Evolutionary conservation across 2,797 vertebrate genomes (phyloP).

Genomic region (Pseudocheirus occidentalis): DNA sequence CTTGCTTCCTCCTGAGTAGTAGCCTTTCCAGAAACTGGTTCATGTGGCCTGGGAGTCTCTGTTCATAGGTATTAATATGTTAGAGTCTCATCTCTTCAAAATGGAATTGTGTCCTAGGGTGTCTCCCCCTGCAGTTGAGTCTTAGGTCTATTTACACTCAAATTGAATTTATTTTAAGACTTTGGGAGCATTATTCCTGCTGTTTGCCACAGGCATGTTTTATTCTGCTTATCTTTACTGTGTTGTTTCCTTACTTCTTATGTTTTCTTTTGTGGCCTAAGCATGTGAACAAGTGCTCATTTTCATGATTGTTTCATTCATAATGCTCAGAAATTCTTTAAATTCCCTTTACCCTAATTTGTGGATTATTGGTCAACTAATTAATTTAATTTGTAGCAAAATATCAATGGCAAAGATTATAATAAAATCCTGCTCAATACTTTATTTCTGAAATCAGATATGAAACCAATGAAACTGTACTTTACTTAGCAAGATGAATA

Average conservation of each 20-base stretch:
- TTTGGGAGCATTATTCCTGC: not conserved
- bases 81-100: not conserved
- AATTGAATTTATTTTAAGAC: not conserved
- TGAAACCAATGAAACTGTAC: constrained; percentile 21
- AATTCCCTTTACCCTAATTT: constrained; percentile 61
- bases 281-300: constrained; percentile 62
- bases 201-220: not conserved
- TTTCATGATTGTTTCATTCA: constrained; percentile 61
- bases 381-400: constrained; percentile 64
- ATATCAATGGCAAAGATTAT: constrained; percentile 44
- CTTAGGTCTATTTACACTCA: not conserved
- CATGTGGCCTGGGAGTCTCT: not conserved
- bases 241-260: not conserved
- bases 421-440: constrained; percentile 52
- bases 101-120: not conserved
- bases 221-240: not conserved
- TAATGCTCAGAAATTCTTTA: constrained; percentile 59
- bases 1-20: not conserved
- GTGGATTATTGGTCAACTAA: constrained; percentile 44
- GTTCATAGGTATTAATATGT: not conserved
- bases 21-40: not conserved
- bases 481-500: constrained; percentile 60
- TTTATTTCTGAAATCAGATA: constrained; percentile 11
- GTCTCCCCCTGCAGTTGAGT: not conserved
- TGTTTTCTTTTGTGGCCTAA: constrained; percentile 46